Conservation (phyloP, 1,140 invertebrate genomes). For the Penaeus indicus region DNA sequence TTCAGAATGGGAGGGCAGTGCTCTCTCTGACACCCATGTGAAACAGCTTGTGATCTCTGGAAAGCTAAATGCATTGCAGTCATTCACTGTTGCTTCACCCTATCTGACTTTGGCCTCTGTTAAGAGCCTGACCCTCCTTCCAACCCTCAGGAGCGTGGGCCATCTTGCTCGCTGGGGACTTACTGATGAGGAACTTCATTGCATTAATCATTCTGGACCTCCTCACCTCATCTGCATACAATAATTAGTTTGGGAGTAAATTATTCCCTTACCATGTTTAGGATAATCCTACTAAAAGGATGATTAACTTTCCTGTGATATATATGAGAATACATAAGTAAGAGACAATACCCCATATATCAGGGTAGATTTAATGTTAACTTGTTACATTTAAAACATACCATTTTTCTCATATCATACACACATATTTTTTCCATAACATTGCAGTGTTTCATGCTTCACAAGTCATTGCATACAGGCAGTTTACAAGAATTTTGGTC, state of each 20-base stretch:
- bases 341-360: too few relatives aligned
- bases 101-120: conserved; percentile 38
- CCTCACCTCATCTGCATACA: conserved; percentile 23
- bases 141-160: conserved; percentile 34
- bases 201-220: conserved; percentile 34
- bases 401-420: too few relatives aligned
- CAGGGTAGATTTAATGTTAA: too few relatives aligned
- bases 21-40: conserved; percentile 32
- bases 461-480: too few relatives aligned
- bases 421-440: too few relatives aligned
- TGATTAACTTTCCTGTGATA: too few relatives aligned
- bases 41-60: conserved; percentile 30
- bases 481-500: too few relatives aligned
- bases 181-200: conserved; percentile 44
- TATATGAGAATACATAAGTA: too few relatives aligned
- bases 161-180: conserved; percentile 41
- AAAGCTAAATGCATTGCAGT: conserved; percentile 31
- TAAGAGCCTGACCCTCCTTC: neutral
- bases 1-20: conserved; percentile 47
- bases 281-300: too few relatives aligned
- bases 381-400: too few relatives aligned
- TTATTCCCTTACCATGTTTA: neutral
- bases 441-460: too few relatives aligned
- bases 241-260: neutral
- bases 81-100: conserved; percentile 41